A percentile compares a stretch with the other conserved stretches of the same genome.
These are phyloP conservation scores for Hermetia illucens DNA, from an alignment of 1,140 invertebrate species.

Conservation along the genomic window DNA sequence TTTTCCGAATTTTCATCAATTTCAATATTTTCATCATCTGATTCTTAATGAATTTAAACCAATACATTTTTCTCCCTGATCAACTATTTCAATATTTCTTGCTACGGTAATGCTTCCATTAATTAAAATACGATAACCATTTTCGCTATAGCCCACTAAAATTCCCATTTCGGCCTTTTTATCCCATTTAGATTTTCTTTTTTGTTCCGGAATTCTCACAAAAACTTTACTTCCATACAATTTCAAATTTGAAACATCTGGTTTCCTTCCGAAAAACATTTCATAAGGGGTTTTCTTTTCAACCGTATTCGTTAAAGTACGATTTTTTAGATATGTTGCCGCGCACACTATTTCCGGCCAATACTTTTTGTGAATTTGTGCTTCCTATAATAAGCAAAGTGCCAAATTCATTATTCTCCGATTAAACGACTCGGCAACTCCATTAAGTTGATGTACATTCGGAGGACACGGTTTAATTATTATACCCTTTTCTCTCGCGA, in stretches of 20 bases:
- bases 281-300: constrained; percentile 27
- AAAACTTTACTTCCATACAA: constrained; percentile 14
- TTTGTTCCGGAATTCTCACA: constrained; percentile 18
- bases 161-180: constrained; percentile 15
- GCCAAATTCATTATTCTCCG: constrained; percentile 29
- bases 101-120: constrained; percentile 8
- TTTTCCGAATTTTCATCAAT: too few species aligned
- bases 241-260: constrained; percentile 21
- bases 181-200: constrained; percentile 23
- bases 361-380: constrained; percentile 6
- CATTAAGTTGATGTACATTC: constrained; percentile 30
- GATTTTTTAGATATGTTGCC: constrained; percentile 19
- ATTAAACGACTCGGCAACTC: constrained; percentile 28
- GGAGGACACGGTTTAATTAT: constrained; percentile 9
- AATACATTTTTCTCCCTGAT: constrained; percentile 4
- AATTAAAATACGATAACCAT: constrained; percentile 5
- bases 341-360: constrained; percentile 14
- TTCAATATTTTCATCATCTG: constrained; percentile 9
- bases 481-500: constrained; percentile 8
- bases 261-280: constrained; percentile 23
- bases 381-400: constrained; percentile 6
- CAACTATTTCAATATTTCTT: constrained; percentile 8
- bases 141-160: background rate
- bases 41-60: too few species aligned
- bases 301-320: constrained; percentile 17